Base-by-base conservation (phyloP, 2,113 vertebrate genomes). In the Panurus biarmicus region DNA sequence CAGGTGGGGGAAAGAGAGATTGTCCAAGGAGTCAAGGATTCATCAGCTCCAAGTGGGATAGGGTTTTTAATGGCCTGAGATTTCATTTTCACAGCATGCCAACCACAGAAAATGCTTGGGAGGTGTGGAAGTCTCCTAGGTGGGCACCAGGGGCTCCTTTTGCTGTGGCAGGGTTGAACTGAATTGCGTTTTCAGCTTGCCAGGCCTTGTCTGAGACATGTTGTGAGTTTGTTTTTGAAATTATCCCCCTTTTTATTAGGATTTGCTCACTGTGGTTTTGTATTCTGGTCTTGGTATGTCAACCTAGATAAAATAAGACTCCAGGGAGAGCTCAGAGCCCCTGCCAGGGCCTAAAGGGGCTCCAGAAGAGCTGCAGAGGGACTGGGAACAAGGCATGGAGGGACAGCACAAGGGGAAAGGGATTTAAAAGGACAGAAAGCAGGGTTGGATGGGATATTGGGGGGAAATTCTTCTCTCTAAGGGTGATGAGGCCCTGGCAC, bases 391-490 rank as follows among this genome's bases (percentile, higher is more conserved):
- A 51, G 60, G 36, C 4, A 0, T 17, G 51, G 1, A 88, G 45
- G 44, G 76, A 20, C 67, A 73, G 51, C n/a, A 4, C 16, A 12
- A n/a, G n/a, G n/a, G n/a, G 31, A 4, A 51, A 51, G 73, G 58
- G 36, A 31, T 72, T 51, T 3, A 6, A 16, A 11, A 1, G 17
- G 53, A 2, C 21, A 50, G 14, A 65, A 12, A 33, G 23, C 51
- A 66, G 51, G 44, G 8, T 0, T 1, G 0, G 67, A 5, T 72
- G 44, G 67, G 36, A 38, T 45, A 1, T 4, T n/a, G 36, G 67
- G 28, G 2, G 58, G 44, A 5, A 73, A 81, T 51, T 58, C 0
- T 1, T 72, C 1, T 0, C 3, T 36, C 2, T 3, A 31, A 73
- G 23, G 44, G 23, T n/a, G 58, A 15, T 1, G 1, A 73, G 51